Conservation (phyloP, 2,888 invertebrate species). For the Leptopilina myrica region DNA sequence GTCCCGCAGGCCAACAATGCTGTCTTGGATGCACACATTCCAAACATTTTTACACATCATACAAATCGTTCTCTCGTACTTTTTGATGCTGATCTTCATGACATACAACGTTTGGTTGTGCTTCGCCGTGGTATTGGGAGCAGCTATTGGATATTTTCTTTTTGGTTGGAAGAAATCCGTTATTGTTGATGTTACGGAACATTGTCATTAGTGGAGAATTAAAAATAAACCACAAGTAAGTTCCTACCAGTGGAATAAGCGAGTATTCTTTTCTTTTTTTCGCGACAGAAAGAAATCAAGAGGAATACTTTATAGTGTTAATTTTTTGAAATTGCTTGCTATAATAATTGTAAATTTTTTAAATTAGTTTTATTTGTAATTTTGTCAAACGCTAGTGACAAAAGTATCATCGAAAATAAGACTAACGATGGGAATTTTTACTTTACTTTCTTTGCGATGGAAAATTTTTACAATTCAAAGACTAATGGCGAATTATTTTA, state of each 20-base stretch:
- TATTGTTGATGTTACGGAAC: conserved; percentile 95
- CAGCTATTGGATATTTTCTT: conserved; percentile 94
- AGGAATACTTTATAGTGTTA: conserved; percentile 2
- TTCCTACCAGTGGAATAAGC: conserved; percentile 21
- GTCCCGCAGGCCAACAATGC: conserved; percentile 86
- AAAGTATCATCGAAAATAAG: neutral
- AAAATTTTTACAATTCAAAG: neutral
- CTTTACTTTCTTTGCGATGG: neutral
- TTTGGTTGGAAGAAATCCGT: conserved; percentile 98
- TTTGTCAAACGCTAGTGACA: neutral
- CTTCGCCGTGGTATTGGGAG: conserved; percentile 91
- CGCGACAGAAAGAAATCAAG: neutral
- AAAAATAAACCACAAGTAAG: neutral
- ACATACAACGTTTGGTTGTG: conserved; percentile 97
- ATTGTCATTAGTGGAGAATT: conserved; percentile 85
- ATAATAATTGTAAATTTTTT: neutral
- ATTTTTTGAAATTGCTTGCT: neutral
- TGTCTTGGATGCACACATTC: conserved; percentile 88
- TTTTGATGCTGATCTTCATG: conserved; percentile 98
- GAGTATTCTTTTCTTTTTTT: conserved; percentile 17
- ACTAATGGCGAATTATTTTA: neutral
- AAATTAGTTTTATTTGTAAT: neutral
- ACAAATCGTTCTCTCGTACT: conserved; percentile 93
- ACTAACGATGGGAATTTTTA: neutral
- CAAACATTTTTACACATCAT: conserved; percentile 93